phyloP scores from a whole-genome alignment of 2,888 invertebrate genomes.

The Chalcosyrphus nemorum region DNA sequence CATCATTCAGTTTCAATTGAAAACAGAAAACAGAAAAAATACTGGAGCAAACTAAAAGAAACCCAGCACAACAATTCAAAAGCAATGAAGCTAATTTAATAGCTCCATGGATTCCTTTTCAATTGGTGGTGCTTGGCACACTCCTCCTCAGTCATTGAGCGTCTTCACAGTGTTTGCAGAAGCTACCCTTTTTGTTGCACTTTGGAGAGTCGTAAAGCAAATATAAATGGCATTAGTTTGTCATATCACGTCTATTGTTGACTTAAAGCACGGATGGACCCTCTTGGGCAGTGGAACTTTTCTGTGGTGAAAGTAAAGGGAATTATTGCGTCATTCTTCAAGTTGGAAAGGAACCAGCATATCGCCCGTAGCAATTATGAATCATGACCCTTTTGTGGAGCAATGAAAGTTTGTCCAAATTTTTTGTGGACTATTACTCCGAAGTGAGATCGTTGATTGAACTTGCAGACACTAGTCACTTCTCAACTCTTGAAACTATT shows the following conservation, averaged over 20 bases:
- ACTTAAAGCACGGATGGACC: not conserved
- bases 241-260: not conserved
- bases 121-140: conserved; percentile 31
- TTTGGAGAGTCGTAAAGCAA: not conserved
- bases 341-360: too few relatives aligned
- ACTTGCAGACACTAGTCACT: too few relatives aligned
- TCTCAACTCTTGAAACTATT: too few relatives aligned
- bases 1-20: conserved; percentile 1
- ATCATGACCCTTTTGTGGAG: too few relatives aligned
- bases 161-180: not conserved
- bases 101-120: conserved; percentile 2
- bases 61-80: conserved; percentile 13
- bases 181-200: not conserved
- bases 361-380: too few relatives aligned
- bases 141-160: not conserved
- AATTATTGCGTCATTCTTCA: not conserved
- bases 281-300: not conserved
- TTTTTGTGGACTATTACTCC: too few relatives aligned
- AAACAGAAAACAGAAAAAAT: not conserved
- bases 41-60: not conserved
- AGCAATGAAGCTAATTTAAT: conserved; percentile 27
- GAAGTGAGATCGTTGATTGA: too few relatives aligned
- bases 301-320: not conserved
- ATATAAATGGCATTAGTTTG: not conserved
- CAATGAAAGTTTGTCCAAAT: too few relatives aligned